phyloP scores from a whole-genome alignment of 2,113 vertebrate species.

The Sorex araneus region DNA sequence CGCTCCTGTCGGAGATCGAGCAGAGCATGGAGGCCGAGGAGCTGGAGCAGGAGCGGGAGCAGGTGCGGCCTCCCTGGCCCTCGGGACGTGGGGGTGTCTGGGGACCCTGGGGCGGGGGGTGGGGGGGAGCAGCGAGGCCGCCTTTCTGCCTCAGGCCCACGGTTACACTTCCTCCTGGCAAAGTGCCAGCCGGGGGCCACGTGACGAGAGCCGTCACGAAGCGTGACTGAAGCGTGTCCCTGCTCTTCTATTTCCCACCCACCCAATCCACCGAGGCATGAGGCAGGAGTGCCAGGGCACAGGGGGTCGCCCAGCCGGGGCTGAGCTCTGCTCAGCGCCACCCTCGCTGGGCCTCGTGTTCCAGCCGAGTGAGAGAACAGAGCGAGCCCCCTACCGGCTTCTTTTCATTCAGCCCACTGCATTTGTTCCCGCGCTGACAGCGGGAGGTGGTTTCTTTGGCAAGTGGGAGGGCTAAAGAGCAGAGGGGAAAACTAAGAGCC shows the following conservation, averaged over 20 bases:
- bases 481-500: too few species aligned
- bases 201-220: not conserved
- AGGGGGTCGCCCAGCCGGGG: not conserved
- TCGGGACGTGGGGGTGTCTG: not conserved
- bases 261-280: not conserved
- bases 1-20: constrained; percentile 97
- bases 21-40: constrained; percentile 99
- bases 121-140: not conserved
- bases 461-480: too few species aligned
- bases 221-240: not conserved
- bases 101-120: fast-evolving
- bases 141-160: not conserved
- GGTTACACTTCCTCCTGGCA: not conserved
- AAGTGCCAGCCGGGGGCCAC: not conserved
- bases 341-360: not conserved
- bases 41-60: constrained; percentile 97
- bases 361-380: not conserved
- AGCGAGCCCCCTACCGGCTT: not conserved
- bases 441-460: too few species aligned
- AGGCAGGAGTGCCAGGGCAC: not conserved
- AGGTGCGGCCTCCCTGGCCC: constrained; percentile 88
- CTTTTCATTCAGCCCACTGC: not conserved
- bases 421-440: not conserved
- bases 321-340: not conserved
- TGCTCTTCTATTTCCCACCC: not conserved